Evolutionary conservation across 2,797 vertebrate species (phyloP).

Genomic region (Myotis daubentonii): DNA sequence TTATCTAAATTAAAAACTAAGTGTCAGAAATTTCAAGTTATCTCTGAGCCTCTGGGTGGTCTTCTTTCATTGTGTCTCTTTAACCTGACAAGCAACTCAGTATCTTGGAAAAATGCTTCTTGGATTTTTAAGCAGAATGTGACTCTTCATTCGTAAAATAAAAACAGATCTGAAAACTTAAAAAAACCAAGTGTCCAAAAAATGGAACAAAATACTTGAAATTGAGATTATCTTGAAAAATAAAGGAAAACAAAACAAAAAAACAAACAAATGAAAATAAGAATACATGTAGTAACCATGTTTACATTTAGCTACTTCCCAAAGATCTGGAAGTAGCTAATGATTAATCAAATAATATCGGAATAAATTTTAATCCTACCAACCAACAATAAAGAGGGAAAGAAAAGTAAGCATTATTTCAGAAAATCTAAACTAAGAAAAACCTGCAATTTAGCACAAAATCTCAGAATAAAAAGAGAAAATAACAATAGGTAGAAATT

Average conservation of each 20-base stretch:
- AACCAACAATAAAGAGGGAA: background rate
- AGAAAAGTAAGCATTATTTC: background rate
- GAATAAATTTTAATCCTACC: background rate
- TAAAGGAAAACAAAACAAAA: background rate
- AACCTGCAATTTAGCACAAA: background rate
- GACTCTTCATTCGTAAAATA: background rate
- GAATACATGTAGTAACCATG: background rate
- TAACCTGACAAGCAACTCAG: background rate
- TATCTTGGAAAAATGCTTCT: background rate
- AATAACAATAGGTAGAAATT: background rate
- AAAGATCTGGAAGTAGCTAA: background rate
- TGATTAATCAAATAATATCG: background rate
- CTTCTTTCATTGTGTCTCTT: background rate
- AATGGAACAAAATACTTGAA: conserved; percentile 3
- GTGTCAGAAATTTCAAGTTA: background rate
- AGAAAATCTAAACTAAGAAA: conserved; percentile 25
- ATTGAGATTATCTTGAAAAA: background rate
- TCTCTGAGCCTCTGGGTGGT: background rate
- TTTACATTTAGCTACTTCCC: conserved; percentile 1
- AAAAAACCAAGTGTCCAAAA: background rate
- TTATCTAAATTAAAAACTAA: conserved; percentile 13
- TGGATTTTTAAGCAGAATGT: background rate
- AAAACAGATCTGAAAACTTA: background rate
- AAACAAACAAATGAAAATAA: background rate
- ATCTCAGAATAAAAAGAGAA: background rate